These are phyloP conservation scores for Ametastegia equiseti DNA, from an alignment of 2,888 invertebrate genomes.

Conservation along the genomic window DNA sequence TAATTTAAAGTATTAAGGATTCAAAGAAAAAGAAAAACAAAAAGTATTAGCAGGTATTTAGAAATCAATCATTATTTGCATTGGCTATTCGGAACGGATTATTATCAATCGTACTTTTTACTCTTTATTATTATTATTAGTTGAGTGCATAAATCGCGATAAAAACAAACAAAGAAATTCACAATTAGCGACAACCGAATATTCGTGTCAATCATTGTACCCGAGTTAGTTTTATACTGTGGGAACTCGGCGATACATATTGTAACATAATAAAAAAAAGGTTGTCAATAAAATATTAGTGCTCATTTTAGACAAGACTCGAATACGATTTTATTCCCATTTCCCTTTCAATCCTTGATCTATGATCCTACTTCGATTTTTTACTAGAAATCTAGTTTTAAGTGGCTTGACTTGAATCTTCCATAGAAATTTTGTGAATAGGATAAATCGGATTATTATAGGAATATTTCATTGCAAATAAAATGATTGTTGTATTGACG, in stretches of 20 bases:
- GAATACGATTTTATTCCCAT: neutral
- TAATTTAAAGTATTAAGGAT: conserved; percentile 10
- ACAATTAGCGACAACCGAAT: conserved; percentile 7
- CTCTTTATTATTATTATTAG: conserved; percentile 7
- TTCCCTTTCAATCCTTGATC: neutral
- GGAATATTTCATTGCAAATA: neutral
- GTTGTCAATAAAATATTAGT: conserved; percentile 37
- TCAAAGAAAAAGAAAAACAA: too few relatives aligned
- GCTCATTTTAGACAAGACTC: conserved; percentile 9
- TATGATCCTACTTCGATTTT: too few relatives aligned
- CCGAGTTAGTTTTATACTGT: neutral
- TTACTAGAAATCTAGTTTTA: too few relatives aligned
- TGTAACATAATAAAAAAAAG: conserved; percentile 30
- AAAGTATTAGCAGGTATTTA: conserved; percentile 2
- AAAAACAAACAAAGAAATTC: neutral
- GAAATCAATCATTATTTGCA: neutral
- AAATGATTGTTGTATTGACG: neutral
- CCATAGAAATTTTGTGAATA: too few relatives aligned
- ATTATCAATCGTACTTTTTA: neutral
- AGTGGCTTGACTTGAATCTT: neutral
- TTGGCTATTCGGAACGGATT: conserved; percentile 19
- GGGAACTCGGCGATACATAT: neutral
- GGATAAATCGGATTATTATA: neutral
- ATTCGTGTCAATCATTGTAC: neutral
- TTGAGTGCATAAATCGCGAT: conserved; percentile 7